Percentiles rank a stretch among this genome's conserved stretches.
These are phyloP conservation scores for Manis javanica DNA, from an alignment of 2,797 vertebrate genomes.

Conservation along the genomic window DNA sequence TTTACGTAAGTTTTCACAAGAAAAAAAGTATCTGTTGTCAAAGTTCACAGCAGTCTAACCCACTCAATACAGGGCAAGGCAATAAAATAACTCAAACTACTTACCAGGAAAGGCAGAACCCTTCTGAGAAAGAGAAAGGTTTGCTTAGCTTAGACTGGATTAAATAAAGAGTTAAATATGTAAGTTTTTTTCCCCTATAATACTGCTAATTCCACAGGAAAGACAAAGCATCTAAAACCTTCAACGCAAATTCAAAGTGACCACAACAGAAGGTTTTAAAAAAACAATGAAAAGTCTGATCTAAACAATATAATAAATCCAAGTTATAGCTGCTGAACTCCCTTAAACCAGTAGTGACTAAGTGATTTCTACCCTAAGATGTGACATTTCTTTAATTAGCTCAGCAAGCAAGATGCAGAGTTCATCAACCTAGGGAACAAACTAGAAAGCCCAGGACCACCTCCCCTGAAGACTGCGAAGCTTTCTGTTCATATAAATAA, in stretches of 20 bases:
- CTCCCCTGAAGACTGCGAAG: neutral
- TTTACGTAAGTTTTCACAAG: neutral
- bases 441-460: neutral
- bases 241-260: slow-evolving; percentile 20
- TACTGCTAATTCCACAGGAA: slow-evolving; percentile 6
- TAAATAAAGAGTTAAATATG: neutral
- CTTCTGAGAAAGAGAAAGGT: neutral
- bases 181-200: neutral
- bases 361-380: neutral
- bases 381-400: slow-evolving; percentile 35
- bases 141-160: neutral
- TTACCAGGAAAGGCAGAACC: neutral
- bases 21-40: neutral
- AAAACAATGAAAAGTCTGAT: neutral
- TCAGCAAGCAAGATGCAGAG: neutral
- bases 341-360: slow-evolving; percentile 10
- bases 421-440: slow-evolving; percentile 11
- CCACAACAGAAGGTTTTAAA: neutral
- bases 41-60: neutral
- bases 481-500: neutral
- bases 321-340: neutral
- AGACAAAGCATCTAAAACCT: neutral
- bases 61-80: neutral
- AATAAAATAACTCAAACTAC: slow-evolving; percentile 9
- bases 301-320: slow-evolving; percentile 22